Conservation (phyloP, 2,888 invertebrate genomes). For the Megalurothrips usitatus region DNA sequence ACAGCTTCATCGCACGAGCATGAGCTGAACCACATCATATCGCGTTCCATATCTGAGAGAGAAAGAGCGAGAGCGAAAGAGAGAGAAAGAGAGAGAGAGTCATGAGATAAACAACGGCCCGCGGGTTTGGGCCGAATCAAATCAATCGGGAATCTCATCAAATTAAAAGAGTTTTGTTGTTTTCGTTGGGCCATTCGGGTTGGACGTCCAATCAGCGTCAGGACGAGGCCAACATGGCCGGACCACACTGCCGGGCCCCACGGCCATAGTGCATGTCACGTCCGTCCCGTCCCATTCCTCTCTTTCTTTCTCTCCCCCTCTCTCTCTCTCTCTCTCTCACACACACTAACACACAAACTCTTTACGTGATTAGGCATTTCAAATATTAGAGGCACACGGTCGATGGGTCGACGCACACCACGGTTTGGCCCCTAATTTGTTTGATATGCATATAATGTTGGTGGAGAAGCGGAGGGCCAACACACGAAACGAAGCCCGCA, state of each 20-base stretch:
- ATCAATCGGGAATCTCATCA: constrained; percentile 15
- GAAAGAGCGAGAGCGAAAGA: neutral
- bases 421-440: too few relatives aligned
- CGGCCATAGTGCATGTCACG: neutral
- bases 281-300: neutral
- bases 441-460: too few relatives aligned
- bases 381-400: too few relatives aligned
- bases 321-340: constrained; percentile 36
- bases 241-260: neutral
- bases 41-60: neutral
- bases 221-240: neutral
- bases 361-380: too few relatives aligned
- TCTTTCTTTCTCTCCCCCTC: neutral
- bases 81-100: neutral
- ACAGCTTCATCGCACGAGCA: too few relatives aligned
- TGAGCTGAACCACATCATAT: too few relatives aligned
- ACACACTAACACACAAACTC: neutral
- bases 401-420: too few relatives aligned
- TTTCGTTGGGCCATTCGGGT: neutral
- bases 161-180: constrained; percentile 25
- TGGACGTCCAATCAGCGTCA: neutral
- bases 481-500: too few relatives aligned
- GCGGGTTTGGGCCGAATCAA: neutral
- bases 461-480: too few relatives aligned
- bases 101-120: neutral